phyloP scores from a whole-genome alignment of 2,888 invertebrate genomes.

The Tachina grossa region DNA sequence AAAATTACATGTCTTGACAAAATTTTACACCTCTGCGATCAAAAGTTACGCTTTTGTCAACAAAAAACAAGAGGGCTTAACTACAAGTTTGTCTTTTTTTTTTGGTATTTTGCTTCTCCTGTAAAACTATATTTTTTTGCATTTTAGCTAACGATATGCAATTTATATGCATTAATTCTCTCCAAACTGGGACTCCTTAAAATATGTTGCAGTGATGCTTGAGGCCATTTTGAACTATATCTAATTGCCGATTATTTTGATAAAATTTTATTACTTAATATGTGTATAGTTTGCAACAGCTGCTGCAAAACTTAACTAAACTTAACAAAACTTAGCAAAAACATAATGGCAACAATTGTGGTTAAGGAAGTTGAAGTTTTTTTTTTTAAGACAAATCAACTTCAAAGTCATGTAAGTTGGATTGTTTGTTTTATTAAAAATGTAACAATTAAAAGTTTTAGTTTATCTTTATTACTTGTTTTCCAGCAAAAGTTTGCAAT shows the following conservation, averaged over 20 bases:
- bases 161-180: too few relatives aligned
- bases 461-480: background rate
- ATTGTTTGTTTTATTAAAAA: background rate
- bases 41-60: too few relatives aligned
- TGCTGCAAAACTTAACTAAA: conserved; percentile 20
- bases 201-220: too few relatives aligned
- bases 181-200: background rate
- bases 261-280: background rate
- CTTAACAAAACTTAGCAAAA: background rate
- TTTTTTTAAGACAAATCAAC: conserved; percentile 23
- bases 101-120: too few relatives aligned
- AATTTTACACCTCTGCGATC: too few relatives aligned
- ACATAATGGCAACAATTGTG: conserved; percentile 8
- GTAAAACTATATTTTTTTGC: too few relatives aligned
- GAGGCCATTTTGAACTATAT: background rate
- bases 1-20: too few relatives aligned
- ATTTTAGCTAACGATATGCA: too few relatives aligned
- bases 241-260: background rate
- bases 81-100: too few relatives aligned
- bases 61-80: too few relatives aligned
- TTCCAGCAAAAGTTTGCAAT: background rate
- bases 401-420: conserved; percentile 2
- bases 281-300: conserved; percentile 16
- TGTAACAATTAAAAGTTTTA: conserved; percentile 8
- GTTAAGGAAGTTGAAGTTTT: background rate